Percentiles rank a stretch among this genome's conserved stretches.
Conservation (phyloP, 2,888 invertebrate species). For the Dicyrtomina minuta region DNA sequence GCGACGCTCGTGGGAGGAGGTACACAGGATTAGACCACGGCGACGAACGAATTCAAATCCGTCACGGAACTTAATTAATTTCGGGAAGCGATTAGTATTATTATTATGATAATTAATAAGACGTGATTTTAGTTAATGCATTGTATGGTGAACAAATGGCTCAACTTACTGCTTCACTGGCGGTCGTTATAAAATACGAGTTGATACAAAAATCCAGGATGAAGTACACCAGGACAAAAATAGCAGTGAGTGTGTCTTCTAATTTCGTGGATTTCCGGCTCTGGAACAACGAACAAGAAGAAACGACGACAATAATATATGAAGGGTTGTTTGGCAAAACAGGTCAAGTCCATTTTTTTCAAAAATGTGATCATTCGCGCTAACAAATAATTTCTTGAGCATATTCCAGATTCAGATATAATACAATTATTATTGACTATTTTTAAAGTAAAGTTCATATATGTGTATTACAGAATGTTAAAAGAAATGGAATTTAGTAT, state of each 20-base stretch:
- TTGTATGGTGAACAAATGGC: no score
- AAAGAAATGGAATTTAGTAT: no score
- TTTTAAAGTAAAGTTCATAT: no score
- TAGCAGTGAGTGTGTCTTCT: not conserved
- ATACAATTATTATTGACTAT: no score
- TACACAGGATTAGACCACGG: constrained; percentile 19
- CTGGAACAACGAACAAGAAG: not conserved
- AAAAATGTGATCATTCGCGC: no score
- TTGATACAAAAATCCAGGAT: constrained; percentile 4
- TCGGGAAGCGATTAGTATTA: not conserved
- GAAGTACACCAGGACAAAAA: constrained; percentile 13
- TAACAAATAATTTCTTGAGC: no score
- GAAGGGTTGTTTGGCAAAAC: no score
- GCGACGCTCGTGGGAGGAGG: constrained; percentile 19
- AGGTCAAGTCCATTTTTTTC: no score
- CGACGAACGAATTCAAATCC: constrained; percentile 27
- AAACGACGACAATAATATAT: no score
- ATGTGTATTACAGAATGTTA: no score
- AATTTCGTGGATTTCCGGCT: not conserved
- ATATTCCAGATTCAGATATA: no score
- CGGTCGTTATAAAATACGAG: not conserved
- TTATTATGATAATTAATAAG: no score
- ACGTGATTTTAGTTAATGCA: not conserved
- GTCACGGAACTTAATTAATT: constrained; percentile 16
- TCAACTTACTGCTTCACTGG: constrained; percentile 21